Evolutionary conservation across 2,888 invertebrate species (phyloP).

Genomic region (Tenodera sinensis): DNA sequence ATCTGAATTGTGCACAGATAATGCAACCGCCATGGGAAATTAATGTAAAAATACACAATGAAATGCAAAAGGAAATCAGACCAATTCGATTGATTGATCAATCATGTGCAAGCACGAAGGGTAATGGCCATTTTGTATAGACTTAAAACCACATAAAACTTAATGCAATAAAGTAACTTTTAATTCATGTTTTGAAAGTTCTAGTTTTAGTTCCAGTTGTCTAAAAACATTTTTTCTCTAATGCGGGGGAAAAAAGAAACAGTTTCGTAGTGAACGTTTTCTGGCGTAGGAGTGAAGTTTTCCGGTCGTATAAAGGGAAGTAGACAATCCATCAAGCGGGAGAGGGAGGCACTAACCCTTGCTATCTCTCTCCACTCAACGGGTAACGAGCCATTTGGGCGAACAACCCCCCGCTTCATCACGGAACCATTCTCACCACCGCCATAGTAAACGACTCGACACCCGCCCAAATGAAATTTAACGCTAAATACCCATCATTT

Average conservation of each 20-base stretch:
- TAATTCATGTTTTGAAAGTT: too few species aligned
- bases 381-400: constrained; percentile 26
- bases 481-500: constrained; percentile 34
- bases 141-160: too few species aligned
- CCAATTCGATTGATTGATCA: too few species aligned
- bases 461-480: constrained; percentile 33
- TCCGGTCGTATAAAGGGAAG: background rate
- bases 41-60: too few species aligned
- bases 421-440: constrained; percentile 6
- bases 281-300: background rate
- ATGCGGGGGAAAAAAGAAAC: background rate
- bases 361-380: background rate
- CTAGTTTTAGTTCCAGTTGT: too few species aligned
- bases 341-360: background rate
- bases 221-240: background rate
- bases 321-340: background rate
- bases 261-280: background rate
- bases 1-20: too few species aligned
- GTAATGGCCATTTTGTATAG: too few species aligned
- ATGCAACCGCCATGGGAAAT: too few species aligned
- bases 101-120: too few species aligned
- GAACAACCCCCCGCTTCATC: constrained; percentile 1
- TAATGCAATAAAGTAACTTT: too few species aligned
- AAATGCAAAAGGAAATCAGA: too few species aligned
- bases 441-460: constrained; percentile 20